Percentiles rank a stretch among this genome's conserved stretches.
Conservation (phyloP, 1,140 invertebrate species). For the Aphis gossypii region DNA sequence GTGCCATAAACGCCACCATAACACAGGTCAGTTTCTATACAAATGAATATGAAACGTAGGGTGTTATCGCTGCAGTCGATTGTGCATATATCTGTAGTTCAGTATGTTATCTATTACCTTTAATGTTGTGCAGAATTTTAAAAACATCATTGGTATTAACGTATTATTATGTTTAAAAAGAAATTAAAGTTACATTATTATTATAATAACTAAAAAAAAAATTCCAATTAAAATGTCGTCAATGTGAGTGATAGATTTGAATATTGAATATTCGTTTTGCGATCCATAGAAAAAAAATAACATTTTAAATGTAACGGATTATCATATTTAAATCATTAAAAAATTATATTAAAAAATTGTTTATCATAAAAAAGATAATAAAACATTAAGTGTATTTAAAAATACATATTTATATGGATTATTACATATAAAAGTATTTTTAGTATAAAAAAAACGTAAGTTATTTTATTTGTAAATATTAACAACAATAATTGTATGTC, state of each 20-base stretch:
- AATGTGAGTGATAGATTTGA: background rate
- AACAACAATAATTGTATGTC: background rate
- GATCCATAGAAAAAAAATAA: background rate
- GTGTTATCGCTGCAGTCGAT: background rate
- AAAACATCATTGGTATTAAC: background rate
- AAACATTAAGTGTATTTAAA: background rate
- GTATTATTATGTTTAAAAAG: background rate
- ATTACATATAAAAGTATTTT: background rate
- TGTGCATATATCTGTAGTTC: background rate
- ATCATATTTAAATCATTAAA: background rate
- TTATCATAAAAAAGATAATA: background rate
- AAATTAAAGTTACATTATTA: background rate
- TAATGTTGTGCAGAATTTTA: background rate
- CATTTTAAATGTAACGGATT: too few species aligned
- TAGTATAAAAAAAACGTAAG: background rate
- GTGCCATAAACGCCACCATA: constrained; percentile 24
- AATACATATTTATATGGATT: background rate
- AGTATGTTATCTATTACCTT: background rate
- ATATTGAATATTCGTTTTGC: background rate
- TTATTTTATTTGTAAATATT: background rate
- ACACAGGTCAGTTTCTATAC: constrained; percentile 40
- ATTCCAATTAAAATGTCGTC: background rate
- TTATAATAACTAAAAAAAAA: background rate
- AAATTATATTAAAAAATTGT: background rate
- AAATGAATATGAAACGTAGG: background rate